Evolutionary conservation across 2,797 vertebrate genomes (phyloP).

Genomic region (Poeciliopsis turneri): DNA sequence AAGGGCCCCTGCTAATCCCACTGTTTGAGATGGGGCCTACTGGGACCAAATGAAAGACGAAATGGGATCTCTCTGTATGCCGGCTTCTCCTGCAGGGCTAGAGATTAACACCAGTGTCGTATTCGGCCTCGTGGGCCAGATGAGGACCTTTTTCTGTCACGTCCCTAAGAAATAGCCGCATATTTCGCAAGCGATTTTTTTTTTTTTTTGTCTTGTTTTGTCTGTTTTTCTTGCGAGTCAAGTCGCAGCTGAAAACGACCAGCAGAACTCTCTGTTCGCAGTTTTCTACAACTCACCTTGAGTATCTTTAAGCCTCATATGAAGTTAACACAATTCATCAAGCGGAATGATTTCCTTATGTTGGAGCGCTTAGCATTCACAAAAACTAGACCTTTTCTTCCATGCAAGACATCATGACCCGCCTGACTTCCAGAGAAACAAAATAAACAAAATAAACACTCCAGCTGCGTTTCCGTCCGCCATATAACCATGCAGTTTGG

Average conservation of each 20-base stretch:
- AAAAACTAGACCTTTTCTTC: background rate
- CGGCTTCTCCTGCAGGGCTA: constrained; percentile 87
- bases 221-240: background rate
- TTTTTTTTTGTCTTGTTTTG: background rate
- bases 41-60: constrained; percentile 92
- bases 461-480: background rate
- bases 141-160: constrained; percentile 57
- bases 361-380: background rate
- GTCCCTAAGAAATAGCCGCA: constrained; percentile 63
- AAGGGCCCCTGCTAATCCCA: constrained; percentile 71
- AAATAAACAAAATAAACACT: background rate
- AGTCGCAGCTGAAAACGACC: background rate
- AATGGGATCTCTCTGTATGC: constrained; percentile 90
- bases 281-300: background rate
- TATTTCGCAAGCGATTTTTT: constrained; percentile 24
- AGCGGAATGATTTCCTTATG: background rate
- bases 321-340: background rate
- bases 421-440: background rate
- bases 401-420: background rate
- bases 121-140: constrained; percentile 85
- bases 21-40: constrained; percentile 84
- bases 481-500: too few relatives aligned
- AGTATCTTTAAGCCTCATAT: background rate
- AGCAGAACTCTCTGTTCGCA: background rate
- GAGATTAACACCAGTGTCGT: constrained; percentile 96